phyloP scores from a whole-genome alignment of 2,888 invertebrate genomes.

The Bombylius discolor region DNA sequence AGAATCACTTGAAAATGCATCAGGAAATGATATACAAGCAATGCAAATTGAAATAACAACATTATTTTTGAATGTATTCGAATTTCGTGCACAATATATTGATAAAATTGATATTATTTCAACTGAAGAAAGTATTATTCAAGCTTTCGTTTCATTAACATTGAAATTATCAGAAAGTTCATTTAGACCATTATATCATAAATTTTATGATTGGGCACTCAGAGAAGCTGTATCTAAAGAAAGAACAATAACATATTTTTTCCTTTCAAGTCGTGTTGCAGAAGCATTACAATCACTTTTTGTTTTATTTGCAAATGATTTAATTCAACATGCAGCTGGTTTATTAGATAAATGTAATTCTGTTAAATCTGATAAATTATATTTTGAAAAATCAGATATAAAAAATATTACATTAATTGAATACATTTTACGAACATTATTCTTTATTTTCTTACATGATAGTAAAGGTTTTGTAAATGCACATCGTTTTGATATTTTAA shows the following conservation, averaged over 20 bases:
- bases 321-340: conserved; percentile 66
- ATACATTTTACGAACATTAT: conserved; percentile 60
- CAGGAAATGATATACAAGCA: conserved; percentile 48
- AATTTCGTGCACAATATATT: conserved; percentile 47
- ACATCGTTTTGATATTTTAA: conserved; percentile 69
- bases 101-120: conserved; percentile 38
- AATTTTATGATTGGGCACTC: conserved; percentile 78
- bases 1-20: conserved; percentile 53
- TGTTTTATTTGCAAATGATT: conserved; percentile 77
- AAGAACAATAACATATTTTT: conserved; percentile 62
- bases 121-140: conserved; percentile 62
- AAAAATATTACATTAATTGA: conserved; percentile 51
- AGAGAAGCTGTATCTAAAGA: conserved; percentile 44
- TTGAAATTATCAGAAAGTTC: conserved; percentile 79
- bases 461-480: conserved; percentile 72
- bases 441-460: conserved; percentile 68
- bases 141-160: conserved; percentile 65
- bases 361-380: conserved; percentile 37
- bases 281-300: conserved; percentile 76
- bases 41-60: conserved; percentile 54
- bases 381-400: conserved; percentile 40
- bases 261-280: conserved; percentile 63
- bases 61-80: conserved; percentile 61
- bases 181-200: conserved; percentile 78
- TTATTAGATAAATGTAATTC: conserved; percentile 57